phyloP scores from a whole-genome alignment of 1,140 invertebrate species.

The Drosophila nasuta region DNA sequence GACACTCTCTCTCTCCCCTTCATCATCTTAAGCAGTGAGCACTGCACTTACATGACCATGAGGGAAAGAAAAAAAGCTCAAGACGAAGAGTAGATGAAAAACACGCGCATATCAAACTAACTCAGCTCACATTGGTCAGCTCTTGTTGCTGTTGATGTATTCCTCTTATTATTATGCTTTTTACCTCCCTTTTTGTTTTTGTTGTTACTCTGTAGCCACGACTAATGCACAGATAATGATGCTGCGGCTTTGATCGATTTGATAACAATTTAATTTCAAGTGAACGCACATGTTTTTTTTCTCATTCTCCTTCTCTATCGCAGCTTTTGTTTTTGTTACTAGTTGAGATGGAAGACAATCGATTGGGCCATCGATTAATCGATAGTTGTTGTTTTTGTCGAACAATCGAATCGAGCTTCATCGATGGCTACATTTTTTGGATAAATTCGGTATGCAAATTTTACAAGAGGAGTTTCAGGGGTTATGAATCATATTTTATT shows the following conservation, averaged over 20 bases:
- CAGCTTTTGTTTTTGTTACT: not conserved
- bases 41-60: constrained; percentile 49
- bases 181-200: not conserved
- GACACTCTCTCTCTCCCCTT: constrained; percentile 8
- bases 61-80: not conserved
- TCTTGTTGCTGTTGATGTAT: constrained; percentile 29
- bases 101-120: constrained; percentile 21
- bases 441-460: no score
- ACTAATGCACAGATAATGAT: constrained; percentile 81
- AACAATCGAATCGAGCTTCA: no score
- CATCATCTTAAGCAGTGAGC: constrained; percentile 14
- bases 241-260: constrained; percentile 81
- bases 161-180: constrained; percentile 22
- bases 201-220: constrained; percentile 44
- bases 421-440: no score
- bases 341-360: no score
- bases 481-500: no score
- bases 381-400: no score
- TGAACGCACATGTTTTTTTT: constrained; percentile 67
- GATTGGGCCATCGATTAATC: no score
- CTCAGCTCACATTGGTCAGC: constrained; percentile 6
- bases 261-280: constrained; percentile 81
- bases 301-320: constrained; percentile 29
- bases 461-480: no score
- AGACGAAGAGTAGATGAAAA: not conserved